Conservation (phyloP, 2,888 invertebrate species). For the Philonicus albiceps region DNA sequence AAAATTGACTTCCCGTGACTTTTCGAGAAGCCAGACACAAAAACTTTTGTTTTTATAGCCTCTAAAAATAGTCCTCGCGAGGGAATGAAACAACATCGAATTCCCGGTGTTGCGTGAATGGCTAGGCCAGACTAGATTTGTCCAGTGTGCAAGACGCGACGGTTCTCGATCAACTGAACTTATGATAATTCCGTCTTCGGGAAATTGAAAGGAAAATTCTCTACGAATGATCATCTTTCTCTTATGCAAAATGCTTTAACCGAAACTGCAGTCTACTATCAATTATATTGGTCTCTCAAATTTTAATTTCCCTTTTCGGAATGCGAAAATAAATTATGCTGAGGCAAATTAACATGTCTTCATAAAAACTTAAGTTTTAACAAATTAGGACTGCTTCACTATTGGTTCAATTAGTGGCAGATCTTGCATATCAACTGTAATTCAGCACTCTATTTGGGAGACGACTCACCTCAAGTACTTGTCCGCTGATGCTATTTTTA, state of each 20-base stretch:
- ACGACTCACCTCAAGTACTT: neutral
- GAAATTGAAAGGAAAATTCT: neutral
- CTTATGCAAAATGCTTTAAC: neutral
- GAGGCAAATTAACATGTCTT: neutral
- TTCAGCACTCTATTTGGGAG: neutral
- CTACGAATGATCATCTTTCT: neutral
- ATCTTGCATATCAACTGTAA: neutral
- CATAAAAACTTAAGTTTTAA: neutral
- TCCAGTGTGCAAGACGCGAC: slow-evolving; percentile 10
- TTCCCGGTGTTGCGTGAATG: neutral
- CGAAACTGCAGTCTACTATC: neutral
- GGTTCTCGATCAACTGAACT: slow-evolving; percentile 7
- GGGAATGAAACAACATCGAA: neutral
- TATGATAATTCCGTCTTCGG: neutral
- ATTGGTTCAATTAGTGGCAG: neutral
- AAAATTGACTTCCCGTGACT: neutral
- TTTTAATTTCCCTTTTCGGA: neutral
- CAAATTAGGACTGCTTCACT: neutral
- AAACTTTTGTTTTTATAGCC: neutral
- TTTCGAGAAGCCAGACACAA: neutral
- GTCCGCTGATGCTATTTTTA: neutral
- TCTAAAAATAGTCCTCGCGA: slow-evolving; percentile 2
- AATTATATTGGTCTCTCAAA: neutral
- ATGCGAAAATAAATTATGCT: neutral
- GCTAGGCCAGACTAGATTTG: neutral